Evolutionary conservation across 2,113 vertebrate species (phyloP).

Genomic region (Nerophis lumbriciformis): DNA sequence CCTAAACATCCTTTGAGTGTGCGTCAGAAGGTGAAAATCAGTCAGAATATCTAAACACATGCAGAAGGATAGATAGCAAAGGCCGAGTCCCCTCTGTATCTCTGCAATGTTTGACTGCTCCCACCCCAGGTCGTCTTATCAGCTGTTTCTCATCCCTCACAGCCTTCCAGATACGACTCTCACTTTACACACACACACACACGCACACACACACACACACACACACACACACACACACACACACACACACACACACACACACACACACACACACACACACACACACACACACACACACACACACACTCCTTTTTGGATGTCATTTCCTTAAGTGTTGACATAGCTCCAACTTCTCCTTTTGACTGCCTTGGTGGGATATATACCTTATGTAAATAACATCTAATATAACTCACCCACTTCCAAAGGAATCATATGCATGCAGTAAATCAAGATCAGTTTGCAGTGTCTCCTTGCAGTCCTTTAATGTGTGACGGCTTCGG

Average conservation of each 20-base stretch:
- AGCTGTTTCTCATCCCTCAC: constrained; percentile 57
- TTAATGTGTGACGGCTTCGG: background rate
- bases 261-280: background rate
- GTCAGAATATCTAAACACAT: constrained; percentile 4
- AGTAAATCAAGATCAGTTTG: constrained; percentile 12
- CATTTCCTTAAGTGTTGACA: constrained; percentile 32
- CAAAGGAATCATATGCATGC: constrained; percentile 18
- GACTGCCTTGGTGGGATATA: constrained; percentile 31
- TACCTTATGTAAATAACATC: constrained; percentile 33
- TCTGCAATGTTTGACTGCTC: constrained; percentile 53
- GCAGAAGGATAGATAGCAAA: constrained; percentile 38
- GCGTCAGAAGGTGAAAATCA: background rate
- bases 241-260: constrained; percentile 16
- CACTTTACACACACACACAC: constrained; percentile 22
- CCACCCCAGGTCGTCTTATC: constrained; percentile 59
- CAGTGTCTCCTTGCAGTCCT: constrained; percentile 3
- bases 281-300: constrained; percentile 20
- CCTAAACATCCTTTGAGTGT: background rate
- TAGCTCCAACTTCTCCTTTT: constrained; percentile 25
- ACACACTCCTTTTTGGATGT: constrained; percentile 8
- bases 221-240: constrained; percentile 25
- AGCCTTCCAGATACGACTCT: constrained; percentile 37
- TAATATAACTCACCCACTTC: constrained; percentile 37
- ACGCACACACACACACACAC: constrained; percentile 7
- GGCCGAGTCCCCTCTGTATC: constrained; percentile 42